Evolutionary conservation across 1,140 invertebrate genomes (phyloP).

Genomic region (Drosophila serrata): DNA sequence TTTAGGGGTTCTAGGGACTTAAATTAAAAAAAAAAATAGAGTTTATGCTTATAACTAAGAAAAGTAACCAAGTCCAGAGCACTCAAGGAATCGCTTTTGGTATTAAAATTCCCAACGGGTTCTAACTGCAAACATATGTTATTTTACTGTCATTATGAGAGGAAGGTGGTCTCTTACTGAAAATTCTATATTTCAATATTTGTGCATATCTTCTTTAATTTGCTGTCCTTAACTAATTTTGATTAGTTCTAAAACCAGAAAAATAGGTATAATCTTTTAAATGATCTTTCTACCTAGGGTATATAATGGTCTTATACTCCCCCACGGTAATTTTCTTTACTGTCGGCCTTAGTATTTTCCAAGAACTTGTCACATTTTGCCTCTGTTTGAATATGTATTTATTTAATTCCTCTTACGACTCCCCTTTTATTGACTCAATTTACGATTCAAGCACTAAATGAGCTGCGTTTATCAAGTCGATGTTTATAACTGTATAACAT

Average conservation of each 20-base stretch:
- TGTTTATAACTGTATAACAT: conserved; percentile 1
- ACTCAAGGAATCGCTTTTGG: too few species aligned
- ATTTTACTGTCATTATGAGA: neutral
- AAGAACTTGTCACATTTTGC: conserved; percentile 66
- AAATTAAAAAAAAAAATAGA: neutral
- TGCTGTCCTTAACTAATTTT: neutral
- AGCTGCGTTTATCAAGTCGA: conserved; percentile 32
- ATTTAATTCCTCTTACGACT: conserved; percentile 51
- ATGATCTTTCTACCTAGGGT: neutral
- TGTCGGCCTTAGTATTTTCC: conserved; percentile 51
- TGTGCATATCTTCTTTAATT: too few species aligned
- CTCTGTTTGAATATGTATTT: conserved; percentile 61
- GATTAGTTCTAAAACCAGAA: neutral
- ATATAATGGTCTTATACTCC: neutral
- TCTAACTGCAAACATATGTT: neutral
- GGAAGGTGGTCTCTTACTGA: neutral
- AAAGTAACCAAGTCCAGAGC: neutral
- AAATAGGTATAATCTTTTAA: neutral
- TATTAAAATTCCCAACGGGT: neutral
- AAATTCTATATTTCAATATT: too few species aligned
- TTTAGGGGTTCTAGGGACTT: neutral
- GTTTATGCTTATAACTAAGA: neutral
- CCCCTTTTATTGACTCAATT: conserved; percentile 74
- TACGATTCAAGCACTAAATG: conserved; percentile 56
- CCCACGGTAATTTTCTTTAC: conserved; percentile 22